A percentile compares a stretch with the other conserved stretches of the same genome.
Conservation (phyloP, 2,797 vertebrate species). For the Lates japonicus region DNA sequence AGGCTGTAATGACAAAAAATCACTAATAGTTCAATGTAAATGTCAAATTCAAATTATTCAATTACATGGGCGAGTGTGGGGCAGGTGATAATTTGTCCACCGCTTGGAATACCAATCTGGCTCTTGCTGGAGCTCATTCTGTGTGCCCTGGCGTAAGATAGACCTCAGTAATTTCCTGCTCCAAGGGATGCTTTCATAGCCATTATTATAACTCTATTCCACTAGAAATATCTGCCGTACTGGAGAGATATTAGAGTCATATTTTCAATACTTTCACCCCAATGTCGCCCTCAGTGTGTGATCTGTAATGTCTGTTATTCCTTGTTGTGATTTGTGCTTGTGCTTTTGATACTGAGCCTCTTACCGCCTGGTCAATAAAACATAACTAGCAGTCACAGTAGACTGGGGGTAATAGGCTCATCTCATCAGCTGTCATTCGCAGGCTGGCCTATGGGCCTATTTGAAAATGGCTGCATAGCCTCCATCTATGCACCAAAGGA, state of each 20-base stretch:
- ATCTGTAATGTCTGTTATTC: slow-evolving; percentile 65
- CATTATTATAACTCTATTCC: slow-evolving; percentile 79
- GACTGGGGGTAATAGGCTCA: slow-evolving; percentile 69
- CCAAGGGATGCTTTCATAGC: slow-evolving; percentile 76
- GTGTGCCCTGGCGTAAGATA: slow-evolving; percentile 68
- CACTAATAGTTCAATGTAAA: slow-evolving; percentile 85
- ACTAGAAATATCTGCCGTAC: slow-evolving; percentile 72
- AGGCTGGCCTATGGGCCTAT: slow-evolving; percentile 56
- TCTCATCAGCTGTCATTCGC: slow-evolving; percentile 75
- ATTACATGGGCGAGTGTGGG: slow-evolving; percentile 77
- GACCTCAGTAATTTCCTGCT: slow-evolving; percentile 79
- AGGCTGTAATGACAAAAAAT: slow-evolving; percentile 80
- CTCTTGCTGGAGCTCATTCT: slow-evolving; percentile 57
- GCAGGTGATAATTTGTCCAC: slow-evolving; percentile 79
- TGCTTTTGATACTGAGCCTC: slow-evolving; percentile 69
- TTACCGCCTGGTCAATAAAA: slow-evolving; percentile 75
- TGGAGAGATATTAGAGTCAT: slow-evolving; percentile 78
- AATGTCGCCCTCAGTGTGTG: slow-evolving; percentile 59
- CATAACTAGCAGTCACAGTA: slow-evolving; percentile 70
- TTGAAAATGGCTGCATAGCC: slow-evolving; percentile 61
- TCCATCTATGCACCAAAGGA: slow-evolving; percentile 55
- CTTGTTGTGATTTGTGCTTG: slow-evolving; percentile 73
- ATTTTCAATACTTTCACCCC: slow-evolving; percentile 75
- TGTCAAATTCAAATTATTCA: slow-evolving; percentile 88
- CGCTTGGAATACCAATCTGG: slow-evolving; percentile 79